These are phyloP conservation scores for Mesochorus sp. DNA, from an alignment of 2,888 invertebrate genomes.

Conservation along the genomic window DNA sequence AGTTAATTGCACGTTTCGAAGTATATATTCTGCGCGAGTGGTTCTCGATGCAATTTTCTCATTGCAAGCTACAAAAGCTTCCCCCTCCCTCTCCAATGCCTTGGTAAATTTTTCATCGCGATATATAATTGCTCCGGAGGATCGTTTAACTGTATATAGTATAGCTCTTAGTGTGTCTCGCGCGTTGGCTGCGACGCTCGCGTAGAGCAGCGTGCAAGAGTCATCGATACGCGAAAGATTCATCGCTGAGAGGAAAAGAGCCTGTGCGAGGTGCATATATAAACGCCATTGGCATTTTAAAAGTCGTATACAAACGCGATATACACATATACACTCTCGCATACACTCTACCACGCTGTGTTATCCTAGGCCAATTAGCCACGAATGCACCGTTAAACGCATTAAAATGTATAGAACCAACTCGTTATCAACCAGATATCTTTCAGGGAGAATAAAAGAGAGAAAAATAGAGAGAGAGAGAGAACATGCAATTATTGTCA, in stretches of 20 bases:
- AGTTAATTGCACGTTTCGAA: conserved; percentile 58
- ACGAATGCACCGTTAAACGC: conserved; percentile 54
- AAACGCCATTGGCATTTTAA: background rate
- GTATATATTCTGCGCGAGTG: conserved; percentile 37
- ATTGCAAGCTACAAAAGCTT: conserved; percentile 31
- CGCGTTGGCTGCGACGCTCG: conserved; percentile 10
- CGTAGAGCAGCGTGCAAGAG: background rate
- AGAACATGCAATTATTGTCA: conserved; percentile 49
- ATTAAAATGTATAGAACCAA: conserved; percentile 44
- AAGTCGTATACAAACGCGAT: background rate
- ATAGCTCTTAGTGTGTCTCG: conserved; percentile 28
- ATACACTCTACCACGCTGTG: conserved; percentile 29
- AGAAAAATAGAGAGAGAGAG: no score
- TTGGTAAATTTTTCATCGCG: conserved; percentile 30
- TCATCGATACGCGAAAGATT: conserved; percentile 58
- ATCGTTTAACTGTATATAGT: conserved; percentile 59
- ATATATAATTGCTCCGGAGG: conserved; percentile 43
- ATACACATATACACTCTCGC: conserved; percentile 6
- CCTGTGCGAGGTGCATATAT: background rate
- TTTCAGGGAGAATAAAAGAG: no score
- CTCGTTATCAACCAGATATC: conserved; percentile 39
- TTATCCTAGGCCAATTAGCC: conserved; percentile 56
- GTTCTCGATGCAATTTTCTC: conserved; percentile 54
- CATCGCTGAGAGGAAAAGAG: background rate
- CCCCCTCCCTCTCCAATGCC: background rate